A percentile compares a stretch with the other conserved stretches of the same genome.
Conservation (phyloP, 30 jellyfish, hydroid and myxozoan genomes). For the Turritopsis dohrnii region DNA sequence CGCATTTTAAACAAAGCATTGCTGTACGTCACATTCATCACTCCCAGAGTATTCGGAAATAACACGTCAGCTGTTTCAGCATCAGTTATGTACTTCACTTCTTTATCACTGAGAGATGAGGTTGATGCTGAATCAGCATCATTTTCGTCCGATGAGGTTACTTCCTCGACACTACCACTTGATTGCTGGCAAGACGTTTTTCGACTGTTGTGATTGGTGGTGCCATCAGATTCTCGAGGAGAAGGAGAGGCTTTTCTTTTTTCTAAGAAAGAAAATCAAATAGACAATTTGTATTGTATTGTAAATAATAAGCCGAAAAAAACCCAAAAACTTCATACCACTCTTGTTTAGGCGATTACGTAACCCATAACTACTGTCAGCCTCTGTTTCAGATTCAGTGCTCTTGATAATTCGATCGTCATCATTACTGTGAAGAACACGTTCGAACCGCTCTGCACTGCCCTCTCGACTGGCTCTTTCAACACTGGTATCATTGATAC, state of each 20-base stretch:
- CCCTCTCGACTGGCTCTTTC: slow-evolving; percentile 32
- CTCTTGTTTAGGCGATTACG: slow-evolving; percentile 12
- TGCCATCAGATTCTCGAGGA: neutral
- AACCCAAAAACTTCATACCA: neutral
- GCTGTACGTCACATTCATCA: slow-evolving; percentile 12
- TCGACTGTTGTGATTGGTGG: neutral
- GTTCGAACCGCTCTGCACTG: slow-evolving; percentile 11
- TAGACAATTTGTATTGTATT: neutral
- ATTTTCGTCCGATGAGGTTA: slow-evolving; percentile 13
- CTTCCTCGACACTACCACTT: slow-evolving; percentile 30
- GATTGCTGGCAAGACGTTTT: neutral
- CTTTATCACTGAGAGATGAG: slow-evolving; percentile 7
- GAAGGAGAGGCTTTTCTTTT: neutral
- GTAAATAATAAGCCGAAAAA: neutral
- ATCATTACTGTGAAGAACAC: slow-evolving; percentile 3
- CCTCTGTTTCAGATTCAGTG: slow-evolving; percentile 27
- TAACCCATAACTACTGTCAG: slow-evolving; percentile 13
- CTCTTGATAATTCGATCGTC: neutral
- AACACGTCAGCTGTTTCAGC: slow-evolving; percentile 1
- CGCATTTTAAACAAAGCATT: slow-evolving; percentile 24
- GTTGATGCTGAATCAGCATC: slow-evolving; percentile 17
- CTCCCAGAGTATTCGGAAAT: slow-evolving; percentile 11
- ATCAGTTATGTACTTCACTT: slow-evolving; percentile 11
- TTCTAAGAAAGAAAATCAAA: neutral
- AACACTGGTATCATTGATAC: slow-evolving; percentile 29